Evolutionary conservation across 2,797 vertebrate genomes (phyloP).

Genomic region (Iguana delicatissima): DNA sequence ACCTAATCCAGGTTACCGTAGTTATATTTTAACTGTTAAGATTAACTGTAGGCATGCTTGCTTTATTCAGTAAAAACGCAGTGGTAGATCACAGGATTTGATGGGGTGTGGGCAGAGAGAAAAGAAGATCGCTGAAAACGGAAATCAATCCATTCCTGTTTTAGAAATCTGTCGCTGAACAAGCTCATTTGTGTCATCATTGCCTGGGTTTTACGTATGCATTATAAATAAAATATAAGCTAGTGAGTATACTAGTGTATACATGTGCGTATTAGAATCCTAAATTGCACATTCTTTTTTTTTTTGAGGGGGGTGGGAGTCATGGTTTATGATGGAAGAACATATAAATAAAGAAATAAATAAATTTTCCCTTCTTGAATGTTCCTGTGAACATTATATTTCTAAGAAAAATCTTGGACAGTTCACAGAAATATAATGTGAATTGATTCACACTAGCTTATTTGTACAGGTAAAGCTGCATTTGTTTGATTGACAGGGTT

Average conservation of each 20-base stretch:
- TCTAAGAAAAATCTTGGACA: neutral
- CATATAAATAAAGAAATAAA: neutral
- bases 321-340: neutral
- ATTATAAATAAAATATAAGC: no score
- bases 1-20: neutral
- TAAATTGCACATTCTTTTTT: neutral
- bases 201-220: neutral
- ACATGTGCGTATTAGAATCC: no score
- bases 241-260: no score
- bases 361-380: neutral
- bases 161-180: neutral
- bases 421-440: neutral
- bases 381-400: neutral
- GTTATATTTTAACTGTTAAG: neutral
- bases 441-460: neutral
- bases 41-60: neutral
- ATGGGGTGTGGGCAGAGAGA: neutral
- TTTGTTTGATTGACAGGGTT: neutral
- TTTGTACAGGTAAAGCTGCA: neutral
- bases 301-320: neutral
- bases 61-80: neutral
- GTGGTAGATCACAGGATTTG: neutral
- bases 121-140: neutral
- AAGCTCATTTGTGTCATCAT: neutral
- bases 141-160: neutral